Evolutionary conservation across 2,888 invertebrate genomes (phyloP), one percentile per base, ranked within the genome.

Genomic region (Caenorhabditis sp.): DNA sequence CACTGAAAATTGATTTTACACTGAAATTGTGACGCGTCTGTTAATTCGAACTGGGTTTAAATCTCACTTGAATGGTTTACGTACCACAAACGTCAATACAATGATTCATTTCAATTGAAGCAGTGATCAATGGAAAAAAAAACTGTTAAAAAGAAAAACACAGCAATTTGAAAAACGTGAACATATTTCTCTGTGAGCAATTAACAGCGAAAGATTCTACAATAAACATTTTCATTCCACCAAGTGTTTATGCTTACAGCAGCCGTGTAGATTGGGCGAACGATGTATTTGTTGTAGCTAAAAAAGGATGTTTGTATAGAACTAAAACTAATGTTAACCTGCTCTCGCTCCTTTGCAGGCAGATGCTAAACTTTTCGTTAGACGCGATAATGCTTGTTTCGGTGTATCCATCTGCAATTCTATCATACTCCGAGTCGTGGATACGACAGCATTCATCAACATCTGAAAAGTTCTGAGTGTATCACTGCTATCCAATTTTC

Each of bases 401-500:
- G 8, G 31, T 35, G 31, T 35, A 6, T 28, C 35, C 31, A 1
- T 10, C n/a, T 0, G 19, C 22, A 14, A 61, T 61, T 22, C 7
- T 1, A 10, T 61, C 61, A 12, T 61, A 61, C 8, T 61, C 41
- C 2, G 2, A 4, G 10, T 68, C 68, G 22, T 68, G 66, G 1
- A 6, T 8, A 4, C 8, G 1, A 54, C 66, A 68, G 16, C 66
- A 68, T 14, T 0, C 1, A n/a, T 68, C 49, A 7, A 68, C 51
- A 22, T 68, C 66, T 68, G 41, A 59, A 38, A 38, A 26, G 24
- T n/a, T n/a, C n/a, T n/a, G n/a, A n/a, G n/a, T n/a, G n/a, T n/a
- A n/a, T n/a, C n/a, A n/a, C n/a, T n/a, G n/a, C n/a, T n/a, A n/a
- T n/a, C n/a, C n/a, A n/a, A n/a, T n/a, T n/a, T n/a, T n/a, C n/a